Conservation (phyloP, 2,113 vertebrate species). For the Riparia riparia region DNA sequence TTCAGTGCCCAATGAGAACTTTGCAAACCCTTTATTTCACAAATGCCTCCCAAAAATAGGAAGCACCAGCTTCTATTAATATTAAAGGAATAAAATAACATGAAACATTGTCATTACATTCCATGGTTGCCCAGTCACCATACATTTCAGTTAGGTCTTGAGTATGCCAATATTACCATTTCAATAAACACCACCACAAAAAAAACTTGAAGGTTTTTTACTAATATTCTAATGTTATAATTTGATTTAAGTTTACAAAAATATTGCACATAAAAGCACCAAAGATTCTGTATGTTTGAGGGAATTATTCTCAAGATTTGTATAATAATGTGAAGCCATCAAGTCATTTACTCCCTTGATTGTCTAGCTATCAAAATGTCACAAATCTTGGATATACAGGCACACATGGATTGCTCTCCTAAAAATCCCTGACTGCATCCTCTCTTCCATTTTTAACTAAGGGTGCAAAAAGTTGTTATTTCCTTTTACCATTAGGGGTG, state of each 20-base stretch:
- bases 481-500: not conserved
- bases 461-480: not conserved
- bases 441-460: not conserved
- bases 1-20: not conserved
- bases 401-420: not conserved
- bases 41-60: not conserved
- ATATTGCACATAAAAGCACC: not conserved
- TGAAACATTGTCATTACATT: not conserved
- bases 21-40: not conserved
- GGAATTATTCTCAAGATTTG: not conserved
- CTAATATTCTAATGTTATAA: not conserved
- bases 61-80: not conserved
- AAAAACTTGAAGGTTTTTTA: not conserved
- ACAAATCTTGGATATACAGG: not conserved
- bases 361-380: not conserved
- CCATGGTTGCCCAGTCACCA: not conserved
- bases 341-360: not conserved
- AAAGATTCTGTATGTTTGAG: not conserved
- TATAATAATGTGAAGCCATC: not conserved
- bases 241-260: not conserved
- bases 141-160: not conserved
- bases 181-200: not conserved
- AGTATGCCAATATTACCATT: not conserved
- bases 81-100: not conserved
- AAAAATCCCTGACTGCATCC: not conserved